Evolutionary conservation across 2,113 vertebrate genomes (phyloP), one percentile per base, ranked within the genome.

Genomic region (Lipophrys pholis): DNA sequence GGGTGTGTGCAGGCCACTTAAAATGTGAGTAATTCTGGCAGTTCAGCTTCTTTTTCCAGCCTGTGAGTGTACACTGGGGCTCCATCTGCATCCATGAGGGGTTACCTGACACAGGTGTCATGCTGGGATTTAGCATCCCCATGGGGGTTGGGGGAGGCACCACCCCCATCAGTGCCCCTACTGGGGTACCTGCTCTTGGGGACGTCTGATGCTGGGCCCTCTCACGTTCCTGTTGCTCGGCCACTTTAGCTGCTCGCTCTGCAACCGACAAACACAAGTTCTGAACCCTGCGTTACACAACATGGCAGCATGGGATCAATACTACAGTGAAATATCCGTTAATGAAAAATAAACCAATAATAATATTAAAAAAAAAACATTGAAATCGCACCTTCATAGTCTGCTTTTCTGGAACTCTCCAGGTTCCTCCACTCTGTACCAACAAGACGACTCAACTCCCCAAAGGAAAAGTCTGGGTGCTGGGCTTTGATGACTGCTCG

Each of bases 161-260:
- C 93, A 98, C 96, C 93, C 97, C 96, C 95, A 99, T 96, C 93
- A 98, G 95, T 86, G 96, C 96, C 95, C 95, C 96, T 93, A 96
- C 94, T 93, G 97, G 97, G 94, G 96, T 98, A 95, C 97, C 97
- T 95, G 98, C 95, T 97, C 97, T 96, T 81, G 97, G 97, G 93
- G 96, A 97, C 89, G 94, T 95, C 89, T 92, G 92, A 94, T 95
- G 94, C 69, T 97, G 96, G 88, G 95, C 94, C 91, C 98, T 94
- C 76, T 99, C 98, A 82, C 97, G 95, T 92, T 99, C 98, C 96
- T 99, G 98, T 93, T 98, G 97, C 94, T 99, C 98, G 73, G 97
- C 98, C 91, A 99, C 97, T 93, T 99, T 99, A 89, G 97, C 98
- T 95, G 98, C 98, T 91, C 98, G 95, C 93, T 99, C 98, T 99